A percentile compares a stretch with the other conserved stretches of the same genome.
Evolutionary conservation across 2,113 vertebrate genomes (phyloP).

Genomic region (Ramphastos sulfuratus): DNA sequence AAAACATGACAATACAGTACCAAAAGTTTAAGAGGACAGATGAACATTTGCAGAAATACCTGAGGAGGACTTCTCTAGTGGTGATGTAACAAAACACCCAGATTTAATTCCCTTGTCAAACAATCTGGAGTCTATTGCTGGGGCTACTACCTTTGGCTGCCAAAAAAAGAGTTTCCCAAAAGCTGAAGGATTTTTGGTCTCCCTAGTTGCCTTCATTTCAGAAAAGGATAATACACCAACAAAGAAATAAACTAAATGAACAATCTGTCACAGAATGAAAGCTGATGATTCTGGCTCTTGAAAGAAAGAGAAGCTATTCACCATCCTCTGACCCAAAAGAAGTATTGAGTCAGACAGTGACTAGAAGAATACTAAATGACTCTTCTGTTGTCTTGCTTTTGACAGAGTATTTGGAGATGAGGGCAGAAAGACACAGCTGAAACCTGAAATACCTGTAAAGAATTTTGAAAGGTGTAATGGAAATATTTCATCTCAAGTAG

Average conservation of each 20-base stretch:
- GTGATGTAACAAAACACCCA: background rate
- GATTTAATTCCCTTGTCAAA: background rate
- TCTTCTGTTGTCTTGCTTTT: background rate
- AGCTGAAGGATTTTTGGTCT: background rate
- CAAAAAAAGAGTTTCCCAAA: background rate
- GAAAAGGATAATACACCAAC: background rate
- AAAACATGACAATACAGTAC: background rate
- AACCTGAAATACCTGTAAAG: conserved; percentile 28
- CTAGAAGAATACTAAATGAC: background rate
- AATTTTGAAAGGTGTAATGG: conserved; percentile 2
- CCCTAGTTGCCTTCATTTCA: background rate
- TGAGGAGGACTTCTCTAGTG: background rate
- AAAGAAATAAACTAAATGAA: background rate
- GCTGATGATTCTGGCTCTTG: background rate
- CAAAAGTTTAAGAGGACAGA: background rate
- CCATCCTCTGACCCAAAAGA: background rate
- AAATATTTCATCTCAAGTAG: background rate
- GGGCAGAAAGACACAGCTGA: background rate
- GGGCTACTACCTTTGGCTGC: background rate
- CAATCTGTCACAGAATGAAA: background rate
- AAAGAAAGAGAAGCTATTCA: background rate
- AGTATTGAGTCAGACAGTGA: background rate
- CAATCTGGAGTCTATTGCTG: background rate
- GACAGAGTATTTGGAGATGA: background rate
- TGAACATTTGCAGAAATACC: background rate